Evolutionary conservation across 2,113 vertebrate species (phyloP).

Genomic region (Himantopus leucocephalus): DNA sequence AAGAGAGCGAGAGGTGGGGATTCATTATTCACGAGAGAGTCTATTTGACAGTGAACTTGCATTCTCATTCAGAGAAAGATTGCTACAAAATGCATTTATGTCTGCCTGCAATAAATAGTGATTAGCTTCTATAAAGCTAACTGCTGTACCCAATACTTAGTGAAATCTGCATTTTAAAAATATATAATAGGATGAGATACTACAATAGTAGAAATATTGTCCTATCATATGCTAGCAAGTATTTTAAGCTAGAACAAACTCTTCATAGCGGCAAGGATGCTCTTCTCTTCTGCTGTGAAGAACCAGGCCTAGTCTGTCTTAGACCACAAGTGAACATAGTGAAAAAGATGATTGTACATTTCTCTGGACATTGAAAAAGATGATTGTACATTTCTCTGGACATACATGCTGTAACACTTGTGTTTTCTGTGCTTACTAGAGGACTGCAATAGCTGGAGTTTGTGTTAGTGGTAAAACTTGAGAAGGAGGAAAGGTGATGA

Average conservation of each 20-base stretch:
- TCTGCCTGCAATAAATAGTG: background rate
- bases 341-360: background rate
- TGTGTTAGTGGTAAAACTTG: background rate
- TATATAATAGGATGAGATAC: background rate
- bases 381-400: background rate
- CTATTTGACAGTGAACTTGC: background rate
- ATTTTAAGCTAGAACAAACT: background rate
- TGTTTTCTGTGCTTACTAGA: background rate
- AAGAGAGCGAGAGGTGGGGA: background rate
- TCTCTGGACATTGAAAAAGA: background rate
- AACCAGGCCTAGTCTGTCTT: background rate
- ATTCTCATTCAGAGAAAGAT: background rate
- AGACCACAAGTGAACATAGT: background rate
- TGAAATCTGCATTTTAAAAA: background rate
- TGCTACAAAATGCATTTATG: background rate
- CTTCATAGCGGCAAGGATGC: background rate
- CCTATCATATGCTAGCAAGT: background rate
- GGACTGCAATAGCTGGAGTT: background rate
- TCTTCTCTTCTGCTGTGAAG: background rate
- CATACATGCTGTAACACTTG: background rate
- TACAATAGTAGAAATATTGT: background rate
- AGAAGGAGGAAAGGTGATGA: background rate
- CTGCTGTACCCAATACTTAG: background rate
- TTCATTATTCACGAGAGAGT: background rate
- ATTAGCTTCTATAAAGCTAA: background rate